A percentile compares a stretch with the other conserved stretches of the same genome.
phyloP scores from a whole-genome alignment of 2,113 vertebrate genomes.

The Gymnobelideus leadbeateri region DNA sequence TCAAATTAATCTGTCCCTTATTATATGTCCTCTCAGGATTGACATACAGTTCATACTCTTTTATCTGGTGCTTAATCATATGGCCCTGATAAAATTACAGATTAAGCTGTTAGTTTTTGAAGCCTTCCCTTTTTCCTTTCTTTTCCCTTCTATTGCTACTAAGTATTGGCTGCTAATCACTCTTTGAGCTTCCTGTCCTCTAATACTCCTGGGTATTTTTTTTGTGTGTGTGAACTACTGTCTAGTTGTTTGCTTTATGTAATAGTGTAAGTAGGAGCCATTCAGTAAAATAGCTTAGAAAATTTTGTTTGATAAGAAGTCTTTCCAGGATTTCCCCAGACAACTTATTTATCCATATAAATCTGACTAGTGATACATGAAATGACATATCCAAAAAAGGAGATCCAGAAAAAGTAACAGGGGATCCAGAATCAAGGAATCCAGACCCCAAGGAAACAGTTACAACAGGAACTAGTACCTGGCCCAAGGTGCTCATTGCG shows the following conservation, averaged over 20 bases:
- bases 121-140: background rate
- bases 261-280: background rate
- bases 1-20: background rate
- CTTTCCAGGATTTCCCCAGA: background rate
- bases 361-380: background rate
- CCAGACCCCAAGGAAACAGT: background rate
- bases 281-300: background rate
- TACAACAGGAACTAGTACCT: background rate
- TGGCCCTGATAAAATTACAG: background rate
- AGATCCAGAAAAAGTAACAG: background rate
- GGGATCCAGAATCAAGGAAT: background rate
- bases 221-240: background rate
- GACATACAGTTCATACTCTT: background rate
- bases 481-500: background rate
- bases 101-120: background rate
- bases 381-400: background rate
- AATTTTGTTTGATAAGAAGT: background rate
- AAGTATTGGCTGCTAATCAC: background rate
- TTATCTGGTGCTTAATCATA: background rate
- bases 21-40: background rate
- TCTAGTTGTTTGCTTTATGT: background rate
- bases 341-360: background rate
- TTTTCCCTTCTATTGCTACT: background rate
- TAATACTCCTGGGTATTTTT: background rate
- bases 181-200: background rate